A percentile compares a stretch with the other conserved stretches of the same genome.
phyloP scores from a whole-genome alignment of 1,140 invertebrate species.

The Lucilia sericata region DNA sequence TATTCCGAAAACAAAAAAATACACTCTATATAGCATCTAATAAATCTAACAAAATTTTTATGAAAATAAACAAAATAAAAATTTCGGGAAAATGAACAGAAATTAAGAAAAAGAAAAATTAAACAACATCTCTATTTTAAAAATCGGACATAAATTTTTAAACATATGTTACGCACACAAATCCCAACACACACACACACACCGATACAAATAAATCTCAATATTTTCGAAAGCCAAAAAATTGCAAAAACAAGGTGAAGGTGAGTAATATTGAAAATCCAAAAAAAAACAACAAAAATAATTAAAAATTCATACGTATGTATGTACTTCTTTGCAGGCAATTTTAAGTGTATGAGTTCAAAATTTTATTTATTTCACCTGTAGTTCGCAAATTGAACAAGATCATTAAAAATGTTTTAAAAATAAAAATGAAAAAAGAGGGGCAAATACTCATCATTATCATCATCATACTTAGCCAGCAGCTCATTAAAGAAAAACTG shows the following conservation, averaged over 20 bases:
- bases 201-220: not conserved
- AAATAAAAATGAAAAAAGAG: slow-evolving; percentile 1
- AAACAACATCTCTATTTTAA: not conserved
- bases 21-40: not conserved
- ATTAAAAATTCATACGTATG: not conserved
- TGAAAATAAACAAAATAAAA: not conserved
- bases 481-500: not conserved
- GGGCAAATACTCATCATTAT: not conserved
- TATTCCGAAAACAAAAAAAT: not conserved
- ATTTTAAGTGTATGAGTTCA: not conserved
- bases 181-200: not conserved
- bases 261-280: not conserved
- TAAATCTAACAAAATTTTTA: not conserved
- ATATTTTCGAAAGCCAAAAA: not conserved
- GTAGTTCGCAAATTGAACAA: not conserved
- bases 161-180: not conserved
- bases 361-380: not conserved
- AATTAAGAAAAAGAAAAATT: not conserved
- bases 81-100: not conserved
- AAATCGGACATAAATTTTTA: not conserved
- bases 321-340: too few species aligned
- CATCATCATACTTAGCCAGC: not conserved
- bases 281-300: too few species aligned
- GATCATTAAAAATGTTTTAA: slow-evolving; percentile 15
- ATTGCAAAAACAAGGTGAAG: slow-evolving; percentile 20